Percentiles rank a stretch among this genome's conserved stretches.
These are phyloP conservation scores for Ips typographus DNA, from an alignment of 1,140 invertebrate species.

Conservation along the genomic window DNA sequence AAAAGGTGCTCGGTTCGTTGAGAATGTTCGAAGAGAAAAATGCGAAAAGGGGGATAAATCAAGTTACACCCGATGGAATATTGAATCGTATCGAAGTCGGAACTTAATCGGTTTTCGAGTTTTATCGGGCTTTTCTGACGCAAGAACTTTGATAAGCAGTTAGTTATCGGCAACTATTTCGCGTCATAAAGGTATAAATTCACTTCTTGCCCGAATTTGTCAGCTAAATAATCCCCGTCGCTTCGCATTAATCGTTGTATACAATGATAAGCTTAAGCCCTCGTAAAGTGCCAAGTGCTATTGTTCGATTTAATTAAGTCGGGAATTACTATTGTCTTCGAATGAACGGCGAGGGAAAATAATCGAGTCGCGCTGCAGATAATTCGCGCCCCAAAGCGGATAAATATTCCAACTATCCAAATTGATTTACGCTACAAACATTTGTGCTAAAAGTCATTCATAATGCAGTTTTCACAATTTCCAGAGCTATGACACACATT, in stretches of 20 bases:
- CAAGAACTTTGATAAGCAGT: not conserved
- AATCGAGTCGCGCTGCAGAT: slow-evolving; percentile 4
- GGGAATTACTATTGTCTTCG: slow-evolving; percentile 19
- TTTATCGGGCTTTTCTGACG: not conserved
- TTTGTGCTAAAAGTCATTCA: too few species aligned
- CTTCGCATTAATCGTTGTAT: slow-evolving; percentile 21
- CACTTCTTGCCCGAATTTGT: slow-evolving; percentile 20
- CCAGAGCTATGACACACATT: too few species aligned
- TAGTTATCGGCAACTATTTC: not conserved
- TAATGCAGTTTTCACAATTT: too few species aligned
- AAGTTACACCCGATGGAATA: slow-evolving; percentile 3
- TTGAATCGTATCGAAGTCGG: not conserved
- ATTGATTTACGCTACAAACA: too few species aligned
- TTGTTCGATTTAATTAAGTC: slow-evolving; percentile 27
- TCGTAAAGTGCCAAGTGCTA: slow-evolving; percentile 19
- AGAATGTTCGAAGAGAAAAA: not conserved
- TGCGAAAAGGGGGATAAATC: slow-evolving; percentile 2
- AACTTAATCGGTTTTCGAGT: not conserved
- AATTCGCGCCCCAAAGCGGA: not conserved
- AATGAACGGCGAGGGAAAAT: slow-evolving; percentile 17
- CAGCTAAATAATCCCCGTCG: slow-evolving; percentile 20
- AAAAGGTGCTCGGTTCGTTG: slow-evolving; percentile 6
- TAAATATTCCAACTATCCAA: too few species aligned
- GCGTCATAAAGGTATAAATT: slow-evolving; percentile 6
- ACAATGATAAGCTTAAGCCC: slow-evolving; percentile 22